These are phyloP conservation scores for Poecilia gillii DNA, from an alignment of 2,797 vertebrate genomes.

Conservation along the genomic window DNA sequence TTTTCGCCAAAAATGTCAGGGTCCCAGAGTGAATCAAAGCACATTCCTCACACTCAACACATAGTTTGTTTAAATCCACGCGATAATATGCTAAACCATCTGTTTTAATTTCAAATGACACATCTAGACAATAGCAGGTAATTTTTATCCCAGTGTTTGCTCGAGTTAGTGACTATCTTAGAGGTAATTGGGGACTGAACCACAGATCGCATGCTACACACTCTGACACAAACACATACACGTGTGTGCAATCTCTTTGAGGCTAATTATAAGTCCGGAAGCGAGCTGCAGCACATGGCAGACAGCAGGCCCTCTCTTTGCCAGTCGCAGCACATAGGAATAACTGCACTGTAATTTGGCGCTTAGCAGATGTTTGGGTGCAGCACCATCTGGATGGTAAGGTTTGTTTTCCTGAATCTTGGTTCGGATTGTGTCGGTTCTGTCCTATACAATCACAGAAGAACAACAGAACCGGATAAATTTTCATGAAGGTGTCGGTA, in stretches of 20 bases:
- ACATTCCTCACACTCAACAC: constrained; percentile 4
- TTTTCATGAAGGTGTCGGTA: too few relatives aligned
- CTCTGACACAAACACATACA: constrained; percentile 45
- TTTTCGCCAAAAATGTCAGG: constrained; percentile 28
- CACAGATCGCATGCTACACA: constrained; percentile 31
- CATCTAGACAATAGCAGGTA: constrained; percentile 8
- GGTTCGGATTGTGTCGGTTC: background rate
- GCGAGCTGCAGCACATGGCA: constrained; percentile 28
- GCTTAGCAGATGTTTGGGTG: constrained; percentile 60
- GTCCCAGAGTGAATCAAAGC: constrained; percentile 23
- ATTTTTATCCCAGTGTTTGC: constrained; percentile 26
- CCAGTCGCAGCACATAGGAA: constrained; percentile 23
- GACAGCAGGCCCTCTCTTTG: constrained; percentile 23
- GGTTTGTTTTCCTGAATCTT: constrained; percentile 13
- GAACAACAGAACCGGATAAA: too few relatives aligned
- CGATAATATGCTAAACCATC: constrained; percentile 1
- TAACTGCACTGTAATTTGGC: constrained; percentile 56
- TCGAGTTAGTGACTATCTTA: constrained; percentile 40
- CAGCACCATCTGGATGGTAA: constrained; percentile 40
- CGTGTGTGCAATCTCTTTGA: constrained; percentile 42
- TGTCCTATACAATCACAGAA: too few relatives aligned
- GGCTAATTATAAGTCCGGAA: constrained; percentile 65
- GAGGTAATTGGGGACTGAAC: constrained; percentile 55
- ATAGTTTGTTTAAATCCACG: constrained; percentile 2
- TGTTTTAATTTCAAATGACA: constrained; percentile 12